A percentile compares a stretch with the other conserved stretches of the same genome.
These are phyloP conservation scores for Pangasius mekongensis DNA, from an alignment of 2,797 vertebrate genomes.

Conservation along the genomic window DNA sequence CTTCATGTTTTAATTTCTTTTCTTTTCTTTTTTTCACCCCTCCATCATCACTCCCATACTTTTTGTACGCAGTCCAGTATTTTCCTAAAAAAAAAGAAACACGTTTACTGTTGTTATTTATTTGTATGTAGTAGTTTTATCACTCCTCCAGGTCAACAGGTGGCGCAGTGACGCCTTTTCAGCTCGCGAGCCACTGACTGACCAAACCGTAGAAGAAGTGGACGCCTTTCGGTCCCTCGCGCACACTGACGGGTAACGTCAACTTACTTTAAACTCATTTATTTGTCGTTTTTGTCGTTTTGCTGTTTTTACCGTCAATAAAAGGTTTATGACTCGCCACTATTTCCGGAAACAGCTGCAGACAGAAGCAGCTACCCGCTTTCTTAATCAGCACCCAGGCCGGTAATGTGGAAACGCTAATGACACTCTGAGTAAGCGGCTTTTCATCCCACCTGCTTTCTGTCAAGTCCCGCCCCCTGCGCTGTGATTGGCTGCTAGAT, in stretches of 20 bases:
- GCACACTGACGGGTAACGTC: conserved; percentile 74
- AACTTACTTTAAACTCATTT: conserved; percentile 44
- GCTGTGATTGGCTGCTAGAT: neutral
- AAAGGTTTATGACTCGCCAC: neutral
- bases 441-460: conserved; percentile 11
- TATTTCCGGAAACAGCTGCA: neutral
- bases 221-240: conserved; percentile 49
- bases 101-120: neutral
- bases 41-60: neutral
- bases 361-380: neutral
- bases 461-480: neutral
- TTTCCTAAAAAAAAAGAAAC: neutral
- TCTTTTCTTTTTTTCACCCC: neutral
- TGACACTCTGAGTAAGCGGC: conserved; percentile 35
- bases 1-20: neutral
- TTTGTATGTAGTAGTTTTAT: neutral
- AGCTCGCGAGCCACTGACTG: neutral
- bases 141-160: neutral
- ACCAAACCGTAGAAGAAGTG: conserved; percentile 12
- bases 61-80: neutral
- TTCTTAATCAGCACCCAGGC: neutral
- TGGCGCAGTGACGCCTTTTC: conserved; percentile 10
- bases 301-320: neutral
- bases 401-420: conserved; percentile 20
- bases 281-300: conserved; percentile 13